Conservation (phyloP, 2,888 invertebrate genomes). For the Aleiodes leptofemur region DNA sequence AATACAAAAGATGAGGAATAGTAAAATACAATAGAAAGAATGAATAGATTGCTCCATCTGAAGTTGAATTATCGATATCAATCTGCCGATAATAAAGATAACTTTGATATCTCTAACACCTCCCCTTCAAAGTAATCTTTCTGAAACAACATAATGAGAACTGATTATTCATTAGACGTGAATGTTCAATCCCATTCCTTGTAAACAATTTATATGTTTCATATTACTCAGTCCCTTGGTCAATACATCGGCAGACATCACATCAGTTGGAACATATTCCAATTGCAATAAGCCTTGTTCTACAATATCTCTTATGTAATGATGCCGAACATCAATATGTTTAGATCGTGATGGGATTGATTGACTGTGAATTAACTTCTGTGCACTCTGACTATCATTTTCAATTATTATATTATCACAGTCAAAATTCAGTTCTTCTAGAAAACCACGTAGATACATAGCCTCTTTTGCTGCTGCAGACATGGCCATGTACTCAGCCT, state of each 20-base stretch:
- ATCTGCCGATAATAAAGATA: neutral
- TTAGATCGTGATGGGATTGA: constrained; percentile 42
- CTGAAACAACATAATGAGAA: neutral
- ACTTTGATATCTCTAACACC: neutral
- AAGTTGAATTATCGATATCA: too few relatives aligned
- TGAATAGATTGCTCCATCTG: too few relatives aligned
- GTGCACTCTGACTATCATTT: constrained; percentile 41
- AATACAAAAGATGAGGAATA: too few relatives aligned
- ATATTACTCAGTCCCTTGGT: constrained; percentile 23
- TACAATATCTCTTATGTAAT: constrained; percentile 35
- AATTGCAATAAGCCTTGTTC: constrained; percentile 21
- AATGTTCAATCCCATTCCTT: too few relatives aligned
- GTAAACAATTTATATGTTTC: constrained; percentile 13
- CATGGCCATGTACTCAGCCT: constrained; percentile 21
- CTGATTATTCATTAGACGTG: neutral
- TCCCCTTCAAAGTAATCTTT: constrained; percentile 1
- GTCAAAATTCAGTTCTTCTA: constrained; percentile 41
- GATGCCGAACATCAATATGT: constrained; percentile 45
- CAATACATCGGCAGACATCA: constrained; percentile 42
- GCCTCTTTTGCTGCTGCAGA: constrained; percentile 12
- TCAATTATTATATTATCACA: neutral
- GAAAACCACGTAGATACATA: constrained; percentile 44
- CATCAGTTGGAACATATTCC: constrained; percentile 30
- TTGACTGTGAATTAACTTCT: constrained; percentile 8
- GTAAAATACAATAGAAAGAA: too few relatives aligned